Evolutionary conservation across 2,113 vertebrate species (phyloP), one percentile per base, ranked within the genome.

Genomic region (Strigops habroptila): DNA sequence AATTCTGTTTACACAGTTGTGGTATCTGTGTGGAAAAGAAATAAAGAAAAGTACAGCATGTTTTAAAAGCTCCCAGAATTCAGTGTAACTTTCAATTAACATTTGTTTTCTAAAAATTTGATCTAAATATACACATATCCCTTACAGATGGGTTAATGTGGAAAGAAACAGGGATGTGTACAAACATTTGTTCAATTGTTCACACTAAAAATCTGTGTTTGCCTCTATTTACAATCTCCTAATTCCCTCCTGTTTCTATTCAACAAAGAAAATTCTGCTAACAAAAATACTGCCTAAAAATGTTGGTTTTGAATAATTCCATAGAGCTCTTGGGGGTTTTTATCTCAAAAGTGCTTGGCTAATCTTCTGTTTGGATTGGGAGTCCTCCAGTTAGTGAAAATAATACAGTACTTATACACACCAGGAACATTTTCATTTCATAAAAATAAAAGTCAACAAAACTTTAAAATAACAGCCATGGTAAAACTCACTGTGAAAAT

Each of bases 301-400:
- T 59, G 14, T 77, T 70, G 22, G 7, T 7, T 83, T 55, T 81
- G 37, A 86, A 63, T 74, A 88, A 73, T 46, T 77, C 25, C 44
- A 46, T 23, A 18, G n/a, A 80, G 76, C 85, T 92, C 67, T 89
- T 5, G 4, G n/a, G 23, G 12, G 12, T 3, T 33, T 92, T 89
- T 62, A 82, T 82, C 63, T 48, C 31, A 17, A 41, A 91, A 80
- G 31, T 57, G 35, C 76, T 89, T 82, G 74, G 57, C 52, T 91
- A 78, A 84, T 85, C 33, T 93, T 80, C 39, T 87, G 25, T 94
- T 89, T 96, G 37, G 37, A 51, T 51, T 95, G 87, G 51, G 87
- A 96, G 8, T 65, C 25, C 30, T 97, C 75, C 71, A 82, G 37
- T 51, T 43, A 88, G 8, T 88, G 67, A 92, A 89, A 95, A 89